Conservation (phyloP, 92 coral and sea anemone genomes). For the Epizoanthus rinbou region DNA sequence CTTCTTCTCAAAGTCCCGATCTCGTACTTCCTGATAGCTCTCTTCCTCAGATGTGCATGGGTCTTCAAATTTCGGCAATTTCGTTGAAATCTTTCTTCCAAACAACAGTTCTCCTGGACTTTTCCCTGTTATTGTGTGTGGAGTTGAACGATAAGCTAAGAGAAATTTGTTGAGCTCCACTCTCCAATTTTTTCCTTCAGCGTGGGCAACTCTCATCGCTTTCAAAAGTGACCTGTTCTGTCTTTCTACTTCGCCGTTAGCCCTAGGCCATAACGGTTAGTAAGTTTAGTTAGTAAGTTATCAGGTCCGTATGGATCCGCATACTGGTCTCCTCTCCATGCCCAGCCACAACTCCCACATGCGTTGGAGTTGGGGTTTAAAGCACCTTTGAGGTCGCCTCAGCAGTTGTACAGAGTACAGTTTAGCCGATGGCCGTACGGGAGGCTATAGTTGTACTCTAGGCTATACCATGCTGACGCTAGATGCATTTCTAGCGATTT, state of each 20-base stretch:
- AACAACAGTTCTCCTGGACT: constrained; percentile 58
- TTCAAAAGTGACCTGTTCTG: constrained; percentile 33
- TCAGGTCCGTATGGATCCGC: too few species aligned
- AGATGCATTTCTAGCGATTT: too few species aligned
- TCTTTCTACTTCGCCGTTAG: constrained; percentile 45
- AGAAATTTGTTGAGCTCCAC: constrained; percentile 45
- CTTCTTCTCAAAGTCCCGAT: constrained; percentile 49
- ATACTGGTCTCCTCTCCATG: too few species aligned
- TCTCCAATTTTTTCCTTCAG: constrained; percentile 1
- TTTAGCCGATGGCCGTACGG: too few species aligned
- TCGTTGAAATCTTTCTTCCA: constrained; percentile 29
- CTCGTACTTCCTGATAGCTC: constrained; percentile 41
- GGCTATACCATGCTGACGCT: too few species aligned
- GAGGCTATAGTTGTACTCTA: too few species aligned
- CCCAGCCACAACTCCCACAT: too few species aligned
- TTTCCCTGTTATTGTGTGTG: constrained; percentile 57
- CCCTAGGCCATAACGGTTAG: constrained; percentile 47
- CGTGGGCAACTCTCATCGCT: background rate
- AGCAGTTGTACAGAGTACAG: too few species aligned
- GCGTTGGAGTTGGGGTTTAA: too few species aligned
- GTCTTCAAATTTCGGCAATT: constrained; percentile 40
- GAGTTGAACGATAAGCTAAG: constrained; percentile 52
- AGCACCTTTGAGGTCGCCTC: too few species aligned
- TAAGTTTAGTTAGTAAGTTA: too few species aligned
- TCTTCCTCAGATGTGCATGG: constrained; percentile 39